A percentile compares a stretch with the other conserved stretches of the same genome.
Conservation (phyloP, 2,888 invertebrate genomes). For the Linhomoeus sp. region DNA sequence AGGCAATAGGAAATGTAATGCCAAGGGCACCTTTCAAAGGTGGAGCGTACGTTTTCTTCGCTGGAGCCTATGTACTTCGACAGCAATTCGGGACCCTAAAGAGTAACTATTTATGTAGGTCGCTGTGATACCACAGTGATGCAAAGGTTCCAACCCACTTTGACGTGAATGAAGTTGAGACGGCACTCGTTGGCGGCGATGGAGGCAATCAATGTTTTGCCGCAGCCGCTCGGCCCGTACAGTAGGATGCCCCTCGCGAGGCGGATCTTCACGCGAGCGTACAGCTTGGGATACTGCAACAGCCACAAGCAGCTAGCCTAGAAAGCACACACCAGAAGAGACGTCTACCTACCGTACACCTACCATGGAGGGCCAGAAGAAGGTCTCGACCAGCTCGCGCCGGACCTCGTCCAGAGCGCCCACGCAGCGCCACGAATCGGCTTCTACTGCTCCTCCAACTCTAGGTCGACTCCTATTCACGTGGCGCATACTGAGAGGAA, state of each 20-base stretch:
- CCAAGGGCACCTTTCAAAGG: conserved; percentile 53
- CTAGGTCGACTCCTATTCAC: too few relatives aligned
- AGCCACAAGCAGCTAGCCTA: not conserved
- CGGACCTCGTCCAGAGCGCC: not conserved
- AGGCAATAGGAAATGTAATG: not conserved
- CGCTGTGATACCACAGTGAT: not conserved
- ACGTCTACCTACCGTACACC: not conserved
- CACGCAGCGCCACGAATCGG: not conserved
- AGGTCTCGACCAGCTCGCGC: not conserved
- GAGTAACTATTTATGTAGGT: not conserved
- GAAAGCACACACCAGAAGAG: not conserved
- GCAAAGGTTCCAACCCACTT: conserved; percentile 34
- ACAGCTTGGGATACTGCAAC: conserved; percentile 45
- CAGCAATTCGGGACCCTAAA: conserved; percentile 68
- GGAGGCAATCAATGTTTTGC: conserved; percentile 10
- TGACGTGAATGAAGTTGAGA: conserved; percentile 65
- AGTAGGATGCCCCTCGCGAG: conserved; percentile 27
- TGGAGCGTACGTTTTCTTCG: conserved; percentile 78
- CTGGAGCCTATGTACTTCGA: conserved; percentile 97
- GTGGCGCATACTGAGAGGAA: too few relatives aligned
- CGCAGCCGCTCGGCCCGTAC: conserved; percentile 33
- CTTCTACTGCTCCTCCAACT: too few relatives aligned
- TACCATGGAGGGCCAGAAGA: conserved; percentile 1
- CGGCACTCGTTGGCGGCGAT: conserved; percentile 52
- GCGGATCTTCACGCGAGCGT: conserved; percentile 45